Conservation (phyloP, 2,797 vertebrate species). For the Premnoplex brunnescens region DNA sequence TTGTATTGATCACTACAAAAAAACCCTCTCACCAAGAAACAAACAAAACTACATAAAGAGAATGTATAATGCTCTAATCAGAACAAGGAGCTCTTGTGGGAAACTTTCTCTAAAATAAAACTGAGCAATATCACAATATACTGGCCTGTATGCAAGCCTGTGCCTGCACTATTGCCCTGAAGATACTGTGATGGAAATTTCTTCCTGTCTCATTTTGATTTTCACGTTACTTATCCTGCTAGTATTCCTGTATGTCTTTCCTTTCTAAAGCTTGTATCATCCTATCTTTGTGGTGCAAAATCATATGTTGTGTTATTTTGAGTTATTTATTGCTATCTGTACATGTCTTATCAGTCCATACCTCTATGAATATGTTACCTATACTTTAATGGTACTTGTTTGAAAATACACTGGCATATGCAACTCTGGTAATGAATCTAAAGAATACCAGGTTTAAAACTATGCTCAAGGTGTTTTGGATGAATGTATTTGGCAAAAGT, state of each 20-base stretch:
- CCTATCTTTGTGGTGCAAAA: background rate
- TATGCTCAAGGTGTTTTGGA: background rate
- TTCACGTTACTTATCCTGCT: background rate
- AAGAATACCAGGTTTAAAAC: background rate
- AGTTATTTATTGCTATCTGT: background rate
- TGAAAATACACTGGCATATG: background rate
- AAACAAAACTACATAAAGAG: background rate
- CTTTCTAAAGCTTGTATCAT: background rate
- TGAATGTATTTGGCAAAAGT: background rate
- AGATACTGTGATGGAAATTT: background rate
- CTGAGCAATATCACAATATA: background rate
- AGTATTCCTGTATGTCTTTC: background rate
- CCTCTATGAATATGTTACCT: background rate
- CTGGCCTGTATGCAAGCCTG: background rate
- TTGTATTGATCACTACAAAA: background rate
- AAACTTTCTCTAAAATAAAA: background rate
- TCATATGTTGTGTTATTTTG: background rate
- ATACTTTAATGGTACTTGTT: background rate
- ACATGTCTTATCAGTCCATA: background rate
- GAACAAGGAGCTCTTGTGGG: background rate
- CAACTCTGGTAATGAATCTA: background rate
- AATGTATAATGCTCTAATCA: background rate
- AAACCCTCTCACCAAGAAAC: rapidly evolving
- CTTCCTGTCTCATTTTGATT: background rate
- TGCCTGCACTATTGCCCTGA: background rate